Evolutionary conservation across 2,113 vertebrate species (phyloP), one percentile per base, ranked within the genome.

Genomic region (Urocitellus parryii): DNA sequence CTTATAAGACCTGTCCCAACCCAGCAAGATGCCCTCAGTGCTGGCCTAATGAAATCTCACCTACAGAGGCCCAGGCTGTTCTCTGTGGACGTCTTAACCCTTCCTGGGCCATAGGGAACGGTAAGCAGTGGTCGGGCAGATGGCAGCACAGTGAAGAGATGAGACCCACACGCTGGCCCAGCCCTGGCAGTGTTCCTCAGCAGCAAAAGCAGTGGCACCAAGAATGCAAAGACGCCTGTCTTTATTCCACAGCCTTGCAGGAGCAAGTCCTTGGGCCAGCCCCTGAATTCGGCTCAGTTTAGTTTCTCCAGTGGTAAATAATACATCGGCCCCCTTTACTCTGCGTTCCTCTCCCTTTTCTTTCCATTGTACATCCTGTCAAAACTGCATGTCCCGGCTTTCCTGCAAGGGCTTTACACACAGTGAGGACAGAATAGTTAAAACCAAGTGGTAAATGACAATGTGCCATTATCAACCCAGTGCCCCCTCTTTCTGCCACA

Each of bases 301-400:
- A 42, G 77, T 73, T 92, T 79, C 93, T 87, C 81, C 74, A 53
- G 17, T 37, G 82, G 22, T 96, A 96, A 97, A 95, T 97, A 90
- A 94, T 90, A 76, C 84, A 96, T 92, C 87, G 93, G 53, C 76
- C 63, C 39, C 29, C 25, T 51, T 48, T 73, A 56, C 61, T 90
- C 94, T 88, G 5, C 16, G 34, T 51, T 70, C 74, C 79, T 80
- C 74, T 77, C 81, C 67, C 51, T 93, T 93, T 88, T 88, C 82
- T 90, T 81, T 78, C 88, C 77, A 68, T 74, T 63, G 24, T 51
- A 16, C 70, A 73, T 42, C 85, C 73, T 94, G 89, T 93, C 91
- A 94, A 81, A 81, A 70, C 58, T 37, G 11, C 72, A 61, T 29
- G 76, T 74, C 82, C 81, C 1, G 0, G n/a, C 63, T 45, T 67